A percentile compares a stretch with the other conserved stretches of the same genome.
phyloP scores from a whole-genome alignment of 2,113 vertebrate genomes.

The Platysteira castanea region DNA sequence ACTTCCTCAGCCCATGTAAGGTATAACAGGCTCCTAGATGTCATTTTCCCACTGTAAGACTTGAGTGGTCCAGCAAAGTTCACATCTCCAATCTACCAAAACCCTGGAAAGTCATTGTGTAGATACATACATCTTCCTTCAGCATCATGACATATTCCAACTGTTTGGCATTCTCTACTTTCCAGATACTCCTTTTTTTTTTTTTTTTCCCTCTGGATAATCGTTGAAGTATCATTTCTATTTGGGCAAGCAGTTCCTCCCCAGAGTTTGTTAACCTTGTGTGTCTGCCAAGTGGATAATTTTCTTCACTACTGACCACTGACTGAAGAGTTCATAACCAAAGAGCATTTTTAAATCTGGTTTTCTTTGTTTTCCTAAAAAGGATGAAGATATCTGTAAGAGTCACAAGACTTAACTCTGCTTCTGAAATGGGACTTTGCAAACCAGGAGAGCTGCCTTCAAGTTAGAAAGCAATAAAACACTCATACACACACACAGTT shows the following conservation, averaged over 20 bases:
- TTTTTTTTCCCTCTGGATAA: accelerated
- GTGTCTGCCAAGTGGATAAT: neutral
- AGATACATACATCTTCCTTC: neutral
- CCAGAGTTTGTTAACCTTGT: neutral
- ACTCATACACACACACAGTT: neutral
- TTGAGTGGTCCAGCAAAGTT: neutral
- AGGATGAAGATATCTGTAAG: neutral
- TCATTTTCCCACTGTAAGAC: neutral
- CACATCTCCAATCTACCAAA: neutral
- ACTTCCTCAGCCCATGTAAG: neutral
- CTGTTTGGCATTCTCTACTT: neutral
- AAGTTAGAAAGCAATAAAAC: neutral
- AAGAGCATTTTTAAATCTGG: neutral
- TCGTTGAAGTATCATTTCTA: neutral
- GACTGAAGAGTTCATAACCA: neutral
- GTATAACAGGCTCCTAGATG: neutral
- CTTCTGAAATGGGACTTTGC: neutral
- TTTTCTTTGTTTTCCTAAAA: neutral
- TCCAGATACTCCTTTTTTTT: neutral
- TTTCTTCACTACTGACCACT: neutral
- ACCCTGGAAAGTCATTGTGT: neutral
- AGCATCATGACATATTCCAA: neutral
- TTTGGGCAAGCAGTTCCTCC: neutral
- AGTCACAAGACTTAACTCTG: neutral
- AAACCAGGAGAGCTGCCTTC: neutral